These are phyloP conservation scores for Drosophila repleta DNA, from an alignment of 1,140 invertebrate species.

Conservation along the genomic window DNA sequence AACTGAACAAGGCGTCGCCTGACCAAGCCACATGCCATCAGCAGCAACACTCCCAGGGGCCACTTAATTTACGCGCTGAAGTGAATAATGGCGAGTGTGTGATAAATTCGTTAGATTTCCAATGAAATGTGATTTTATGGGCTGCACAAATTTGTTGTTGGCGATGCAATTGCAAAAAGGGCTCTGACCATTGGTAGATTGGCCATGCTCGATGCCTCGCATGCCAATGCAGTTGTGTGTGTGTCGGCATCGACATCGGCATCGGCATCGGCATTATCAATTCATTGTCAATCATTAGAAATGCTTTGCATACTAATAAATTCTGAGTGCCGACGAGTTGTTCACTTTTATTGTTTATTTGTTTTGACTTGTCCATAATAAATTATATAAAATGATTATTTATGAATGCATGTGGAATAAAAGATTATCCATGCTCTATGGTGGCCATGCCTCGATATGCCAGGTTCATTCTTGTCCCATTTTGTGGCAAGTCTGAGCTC, in stretches of 20 bases:
- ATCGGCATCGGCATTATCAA: slow-evolving; percentile 19
- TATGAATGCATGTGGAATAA: slow-evolving; percentile 22
- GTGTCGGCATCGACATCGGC: too few species aligned
- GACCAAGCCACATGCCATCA: slow-evolving; percentile 6
- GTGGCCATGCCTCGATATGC: slow-evolving; percentile 8
- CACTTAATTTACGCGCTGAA: slow-evolving; percentile 6
- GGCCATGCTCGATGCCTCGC: slow-evolving; percentile 17
- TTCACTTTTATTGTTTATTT: slow-evolving; percentile 41
- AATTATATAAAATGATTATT: slow-evolving; percentile 42
- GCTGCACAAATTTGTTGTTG: slow-evolving; percentile 47
- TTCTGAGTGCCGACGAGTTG: slow-evolving; percentile 3
- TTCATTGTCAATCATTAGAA: slow-evolving; percentile 59
- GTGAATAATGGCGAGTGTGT: slow-evolving; percentile 61
- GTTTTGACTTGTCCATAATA: slow-evolving; percentile 28
- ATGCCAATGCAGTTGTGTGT: slow-evolving; percentile 40
- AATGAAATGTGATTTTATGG: slow-evolving; percentile 74
- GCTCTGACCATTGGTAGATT: background rate
- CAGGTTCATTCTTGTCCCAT: background rate
- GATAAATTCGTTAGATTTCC: slow-evolving; percentile 80
- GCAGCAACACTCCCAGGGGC: slow-evolving; percentile 1
- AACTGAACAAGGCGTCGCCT: background rate
- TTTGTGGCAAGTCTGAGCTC: slow-evolving; percentile 6
- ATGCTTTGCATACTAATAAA: slow-evolving; percentile 70
- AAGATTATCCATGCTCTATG: slow-evolving; percentile 10
- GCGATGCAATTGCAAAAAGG: slow-evolving; percentile 48